phyloP scores from a whole-genome alignment of 2,888 invertebrate genomes.

The Diaperis boleti region DNA sequence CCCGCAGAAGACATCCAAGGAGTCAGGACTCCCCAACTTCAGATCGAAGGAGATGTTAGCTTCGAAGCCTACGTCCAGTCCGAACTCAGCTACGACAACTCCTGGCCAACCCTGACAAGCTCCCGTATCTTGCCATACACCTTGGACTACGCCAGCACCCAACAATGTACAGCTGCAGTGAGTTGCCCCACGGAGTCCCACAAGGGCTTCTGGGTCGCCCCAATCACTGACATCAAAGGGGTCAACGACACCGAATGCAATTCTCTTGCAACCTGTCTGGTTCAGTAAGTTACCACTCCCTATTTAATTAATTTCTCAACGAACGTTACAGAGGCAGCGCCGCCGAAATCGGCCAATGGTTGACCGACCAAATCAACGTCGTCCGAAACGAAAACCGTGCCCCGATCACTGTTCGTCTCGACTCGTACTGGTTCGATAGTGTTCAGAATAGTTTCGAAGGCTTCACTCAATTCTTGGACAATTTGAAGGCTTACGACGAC shows the following conservation, averaged over 20 bases:
- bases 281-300: conserved; percentile 63
- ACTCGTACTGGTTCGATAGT: conserved; percentile 65
- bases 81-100: conserved; percentile 72
- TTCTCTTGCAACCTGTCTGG: conserved; percentile 70
- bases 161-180: conserved; percentile 69
- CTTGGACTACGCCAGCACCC: conserved; percentile 71
- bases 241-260: conserved; percentile 68
- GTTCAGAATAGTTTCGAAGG: conserved; percentile 57
- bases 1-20: conserved; percentile 58
- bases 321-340: conserved; percentile 56
- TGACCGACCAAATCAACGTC: not conserved
- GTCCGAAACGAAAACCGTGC: conserved; percentile 57
- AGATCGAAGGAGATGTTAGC: conserved; percentile 70
- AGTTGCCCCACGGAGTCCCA: conserved; percentile 72
- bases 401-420: conserved; percentile 23
- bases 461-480: conserved; percentile 60
- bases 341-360: conserved; percentile 35
- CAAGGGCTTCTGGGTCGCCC: conserved; percentile 75
- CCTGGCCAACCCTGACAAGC: conserved; percentile 70
- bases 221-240: conserved; percentile 73
- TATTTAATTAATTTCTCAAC: not conserved
- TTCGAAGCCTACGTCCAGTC: conserved; percentile 70
- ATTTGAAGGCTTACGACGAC: conserved; percentile 56
- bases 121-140: conserved; percentile 78
- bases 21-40: conserved; percentile 71